Evolutionary conservation across 2,797 vertebrate species (phyloP), one percentile per base, ranked within the genome.

Genomic region (Gymnocypris eckloni): DNA sequence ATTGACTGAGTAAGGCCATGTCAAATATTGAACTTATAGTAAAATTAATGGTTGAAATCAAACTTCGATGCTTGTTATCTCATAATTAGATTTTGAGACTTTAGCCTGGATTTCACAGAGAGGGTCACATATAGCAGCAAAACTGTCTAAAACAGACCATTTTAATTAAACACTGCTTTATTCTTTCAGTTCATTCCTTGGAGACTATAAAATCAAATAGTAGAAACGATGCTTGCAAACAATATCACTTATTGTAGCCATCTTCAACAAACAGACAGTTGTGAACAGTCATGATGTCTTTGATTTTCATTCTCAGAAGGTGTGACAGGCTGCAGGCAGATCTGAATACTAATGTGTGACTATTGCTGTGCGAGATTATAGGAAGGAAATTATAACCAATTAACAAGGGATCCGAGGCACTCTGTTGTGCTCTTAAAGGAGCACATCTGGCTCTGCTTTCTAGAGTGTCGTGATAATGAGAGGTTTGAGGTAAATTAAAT

Each of bases 351-450:
- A 86, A 84, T 61, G 59, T 72, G 85, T 45, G 25, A 88, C 37
- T n/a, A 73, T n/a, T 16, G 22, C 73, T 67, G 45, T 69, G 76
- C 9, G 9, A 25, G n/a, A 70, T 79, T 67, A 61, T 66, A 59
- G 43, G 59, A 70, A 54, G 20, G 48, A 48, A 83, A 81, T 85
- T 61, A 76, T 41, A 75, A 54, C 61, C 86, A 88, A 88, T 87
- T 86, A 86, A 75, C 87, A 45, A 39, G 39, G 70, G 11, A 39
- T 73, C 45, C 56, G 22, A 73, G 69, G 67, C 54, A 11, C 41
- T 20, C 66, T 75, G 64, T 39, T 52, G 59, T 54, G 13, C 81
- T 82, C 52, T 66, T 79, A 79, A 78, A 79, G 50, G 25, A 79
- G 73, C 61, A 78, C 73, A 78, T 79, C 64, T 79, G 66, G 39